phyloP scores from a whole-genome alignment of 1,140 invertebrate species.

The Conus betulinus region DNA sequence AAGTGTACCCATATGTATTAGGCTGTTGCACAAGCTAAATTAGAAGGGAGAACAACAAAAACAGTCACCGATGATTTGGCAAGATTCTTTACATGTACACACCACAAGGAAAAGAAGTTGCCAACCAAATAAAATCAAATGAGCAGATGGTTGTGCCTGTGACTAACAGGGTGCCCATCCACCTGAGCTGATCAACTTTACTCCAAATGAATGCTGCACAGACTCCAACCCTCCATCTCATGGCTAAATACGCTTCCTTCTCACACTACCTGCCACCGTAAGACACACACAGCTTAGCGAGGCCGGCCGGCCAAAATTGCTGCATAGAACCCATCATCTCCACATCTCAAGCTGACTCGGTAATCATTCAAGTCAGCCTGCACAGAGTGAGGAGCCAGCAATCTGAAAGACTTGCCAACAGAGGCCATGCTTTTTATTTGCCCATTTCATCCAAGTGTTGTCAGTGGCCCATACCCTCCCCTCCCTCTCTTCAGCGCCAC shows the following conservation, averaged over 20 bases:
- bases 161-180: not conserved
- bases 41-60: not conserved
- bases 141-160: not conserved
- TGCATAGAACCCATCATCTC: not conserved
- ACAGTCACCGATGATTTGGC: not conserved
- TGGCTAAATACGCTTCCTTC: not conserved
- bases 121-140: conserved; percentile 7
- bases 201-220: conserved; percentile 2
- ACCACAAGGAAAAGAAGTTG: not conserved
- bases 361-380: not conserved
- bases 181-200: conserved; percentile 14
- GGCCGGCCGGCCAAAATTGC: not conserved
- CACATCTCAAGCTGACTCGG: not conserved
- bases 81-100: not conserved
- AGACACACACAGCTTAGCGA: not conserved
- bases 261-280: not conserved
- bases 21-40: not conserved
- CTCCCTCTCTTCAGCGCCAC: not conserved
- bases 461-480: not conserved
- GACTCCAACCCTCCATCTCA: not conserved
- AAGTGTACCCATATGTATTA: not conserved
- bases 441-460: not conserved
- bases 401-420: not conserved
- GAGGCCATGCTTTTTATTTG: not conserved
- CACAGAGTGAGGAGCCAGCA: not conserved